phyloP scores from a whole-genome alignment of 2,113 vertebrate genomes.

The Muntiacus muntjak region DNA sequence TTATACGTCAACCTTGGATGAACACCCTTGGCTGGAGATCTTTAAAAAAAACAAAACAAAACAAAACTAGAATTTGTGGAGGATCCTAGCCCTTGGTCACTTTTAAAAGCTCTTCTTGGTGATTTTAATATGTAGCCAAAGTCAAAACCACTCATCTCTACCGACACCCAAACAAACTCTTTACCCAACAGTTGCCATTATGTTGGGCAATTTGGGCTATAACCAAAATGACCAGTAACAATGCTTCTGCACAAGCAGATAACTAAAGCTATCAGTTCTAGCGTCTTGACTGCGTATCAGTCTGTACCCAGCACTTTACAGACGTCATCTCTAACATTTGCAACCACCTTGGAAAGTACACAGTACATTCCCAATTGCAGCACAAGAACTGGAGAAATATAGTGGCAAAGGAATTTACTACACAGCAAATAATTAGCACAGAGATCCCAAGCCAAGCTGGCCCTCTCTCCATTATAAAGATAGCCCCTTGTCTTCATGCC shows the following conservation, averaged over 20 bases:
- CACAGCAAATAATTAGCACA: neutral
- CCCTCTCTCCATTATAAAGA: neutral
- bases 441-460: fast-evolving
- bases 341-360: neutral
- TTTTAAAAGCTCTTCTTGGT: neutral
- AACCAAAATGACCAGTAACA: neutral
- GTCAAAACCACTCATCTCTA: neutral
- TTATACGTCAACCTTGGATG: neutral
- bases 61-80: neutral
- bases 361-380: neutral
- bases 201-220: neutral
- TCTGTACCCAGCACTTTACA: neutral
- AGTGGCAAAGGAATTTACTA: neutral
- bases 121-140: neutral
- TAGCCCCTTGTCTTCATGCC: neutral
- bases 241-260: neutral
- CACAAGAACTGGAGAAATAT: neutral
- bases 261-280: neutral
- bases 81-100: neutral
- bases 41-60: neutral
- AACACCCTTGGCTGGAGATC: neutral
- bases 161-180: neutral
- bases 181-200: neutral
- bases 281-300: neutral
- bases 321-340: neutral